Base-by-base conservation (phyloP, 2,797 vertebrate species). In the Enteromius viviparus region DNA sequence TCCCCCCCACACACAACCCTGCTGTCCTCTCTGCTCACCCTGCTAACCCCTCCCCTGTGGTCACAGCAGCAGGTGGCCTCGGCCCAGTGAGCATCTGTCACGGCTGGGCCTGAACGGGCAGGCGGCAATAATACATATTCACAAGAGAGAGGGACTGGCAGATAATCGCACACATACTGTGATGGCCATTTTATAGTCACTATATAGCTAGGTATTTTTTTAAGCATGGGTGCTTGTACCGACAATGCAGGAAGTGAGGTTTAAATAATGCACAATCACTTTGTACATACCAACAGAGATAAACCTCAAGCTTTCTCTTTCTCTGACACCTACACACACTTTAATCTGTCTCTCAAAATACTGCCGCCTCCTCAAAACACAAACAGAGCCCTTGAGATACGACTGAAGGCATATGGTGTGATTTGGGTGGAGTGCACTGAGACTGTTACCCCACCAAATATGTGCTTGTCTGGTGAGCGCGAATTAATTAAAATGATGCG, bases 51-150 rank as follows among this genome's bases (percentile, higher is more conserved):
- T n/a, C 66, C 34, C 78, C 82, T 83, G 81, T 85, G 80, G 53
- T 74, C 81, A 60, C 80, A 69, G 87, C 82, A 87, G 88, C 89
- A 89, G 85, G 90, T 94, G 93, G 93, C 85, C 91, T 90, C 85
- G 64, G 75, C 84, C 91, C 87, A 3, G 51, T 4, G 86, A 87
- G 90, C 92, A 92, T 92, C 92, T 91, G 88, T 87, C 86, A 78
- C 40, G 77, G 84, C 85, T 78, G 74, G 83, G 71, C 78, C 72
- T 64, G 79, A 84, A 84, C 72, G 69, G 72, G 76, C n/a, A 80
- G 47, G 47, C 29, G n/a, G 71, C 53, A 47, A 69, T 58, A 84
- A 86, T 85, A 78, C 85, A 87, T 88, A 90, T 87, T 87, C 80
- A 87, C 64, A 34, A 70, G 21, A 81, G 81, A 74, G 26, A 71